Base-by-base conservation (phyloP, 2,888 invertebrate genomes). In the Ormyrus rosae region DNA sequence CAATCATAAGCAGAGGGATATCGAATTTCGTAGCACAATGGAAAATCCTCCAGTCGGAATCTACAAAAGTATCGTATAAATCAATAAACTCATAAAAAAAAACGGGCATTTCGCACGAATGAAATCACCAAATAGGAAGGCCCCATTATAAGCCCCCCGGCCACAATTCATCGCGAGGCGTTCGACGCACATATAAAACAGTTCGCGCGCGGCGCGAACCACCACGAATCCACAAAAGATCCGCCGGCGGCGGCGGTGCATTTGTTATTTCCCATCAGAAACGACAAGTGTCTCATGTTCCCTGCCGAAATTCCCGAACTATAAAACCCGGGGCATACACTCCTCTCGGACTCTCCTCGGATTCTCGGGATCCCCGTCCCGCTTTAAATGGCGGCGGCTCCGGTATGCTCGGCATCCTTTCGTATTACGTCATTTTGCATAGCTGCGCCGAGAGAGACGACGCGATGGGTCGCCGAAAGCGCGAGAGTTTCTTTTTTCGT, bases 381-480 rank as follows among this genome's bases (percentile, higher is more conserved):
- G 19, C 50, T 64, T 19, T 34, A 72, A 72, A 72, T 1, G 61
- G 70, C 1, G 61, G 70, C 46, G 13, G 51, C 34, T 4, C 34
- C 7, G 80, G 80, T 65, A 80, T 80, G 80, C 76, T 61, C 48
- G 63, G 67, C 48, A 80, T 75, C 13, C 58, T 34, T n/a, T 80
- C 61, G 71, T 19, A 68, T 76, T 76, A 63, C 76, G 80, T 76
- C 75, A 80, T 70, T 80, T 76, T 68, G 72, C 76, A 58, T 71
- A 51, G 67, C 19, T 68, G 10, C 68, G 53, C 34, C 45, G 19
- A 55, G 58, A 69, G 19, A 55, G 58, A 69, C 34, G 19, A 4
- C 0, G 51, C 2, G 9, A 51, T 51, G 9, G 34, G 13, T 67
- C 3, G 50, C 9, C 50, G n/a, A n/a, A 19, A 50, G 13, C 46